phyloP scores from a whole-genome alignment of 2,113 vertebrate genomes.

The Gymnocephalus cernua region DNA sequence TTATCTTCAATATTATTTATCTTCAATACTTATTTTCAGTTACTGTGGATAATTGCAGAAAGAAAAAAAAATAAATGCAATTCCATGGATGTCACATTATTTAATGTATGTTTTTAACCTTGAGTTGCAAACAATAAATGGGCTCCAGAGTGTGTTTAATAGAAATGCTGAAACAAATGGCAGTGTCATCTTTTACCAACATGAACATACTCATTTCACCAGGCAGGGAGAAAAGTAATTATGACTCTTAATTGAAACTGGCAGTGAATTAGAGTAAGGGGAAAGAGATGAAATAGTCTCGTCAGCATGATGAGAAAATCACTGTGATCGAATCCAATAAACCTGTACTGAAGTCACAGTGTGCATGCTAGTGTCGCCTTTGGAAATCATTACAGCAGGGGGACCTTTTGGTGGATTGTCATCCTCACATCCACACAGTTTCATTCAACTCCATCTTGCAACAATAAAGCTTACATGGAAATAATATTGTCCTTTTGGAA shows the following conservation, averaged over 20 bases:
- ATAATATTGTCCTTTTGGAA: conserved; percentile 36
- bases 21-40: background rate
- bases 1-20: background rate
- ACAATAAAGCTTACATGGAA: conserved; percentile 24
- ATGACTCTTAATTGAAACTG: conserved; percentile 75
- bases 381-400: conserved; percentile 36
- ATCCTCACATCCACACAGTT: conserved; percentile 6
- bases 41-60: conserved; percentile 1
- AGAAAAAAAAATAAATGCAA: conserved; percentile 15
- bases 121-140: conserved; percentile 37
- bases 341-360: conserved; percentile 24
- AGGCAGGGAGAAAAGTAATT: conserved; percentile 73
- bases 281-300: conserved; percentile 45
- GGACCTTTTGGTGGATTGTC: conserved; percentile 23
- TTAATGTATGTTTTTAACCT: conserved; percentile 38
- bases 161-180: conserved; percentile 61
- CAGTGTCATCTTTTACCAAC: conserved; percentile 75
- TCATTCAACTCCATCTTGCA: conserved; percentile 23
- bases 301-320: conserved; percentile 56
- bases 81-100: conserved; percentile 14
- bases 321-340: conserved; percentile 52
- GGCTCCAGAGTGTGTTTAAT: conserved; percentile 53
- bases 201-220: conserved; percentile 63
- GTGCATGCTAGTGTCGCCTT: conserved; percentile 38
- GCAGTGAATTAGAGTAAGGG: conserved; percentile 59